Base-by-base conservation (phyloP, 1,140 invertebrate genomes). In the Drosophila sturtevanti region DNA sequence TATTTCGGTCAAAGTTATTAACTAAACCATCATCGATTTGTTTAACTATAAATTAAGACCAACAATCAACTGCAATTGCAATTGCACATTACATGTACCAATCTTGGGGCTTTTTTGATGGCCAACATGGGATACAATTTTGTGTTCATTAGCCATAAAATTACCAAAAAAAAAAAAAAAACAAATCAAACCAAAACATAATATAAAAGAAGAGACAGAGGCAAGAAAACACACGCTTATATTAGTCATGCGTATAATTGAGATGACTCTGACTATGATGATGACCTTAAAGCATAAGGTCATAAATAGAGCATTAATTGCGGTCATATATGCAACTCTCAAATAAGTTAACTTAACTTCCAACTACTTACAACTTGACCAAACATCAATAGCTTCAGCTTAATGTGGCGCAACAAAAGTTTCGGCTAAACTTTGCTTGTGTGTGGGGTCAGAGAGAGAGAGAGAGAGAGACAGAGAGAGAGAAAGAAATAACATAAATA, bases 1-100 rank as follows among this genome's bases (percentile, higher is more conserved):
- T 81, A 86, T 81, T 81, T 77, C 81, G 81, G 81, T 86, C 81
- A 86, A 76, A 81, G 82, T 86, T 86, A 86, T 86, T 86, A 87
- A 79, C 81, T 76, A 81, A 87, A 73, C 44, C 67, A 65, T 80
- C 63, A 68, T 63, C 86, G 75, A 54, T 70, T 65, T 72, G 48
- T 37, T 63, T 21, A 65, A 81, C 72, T 68, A 67, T 62, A 69
- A 64, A 59, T 48, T 58, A 70, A 61, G 34, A 48, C 58, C 58
- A 63, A 68, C 63, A 35, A 38, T 34, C 31, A 34, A 63, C 21
- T 54, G 56, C 65, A 35, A 21, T 44, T 69, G 65, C 56, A 63
- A 38, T 38, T 72, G 62, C 61, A 72, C 41, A 16, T 41, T 35
- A 27, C 9, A n/a, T 55, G 24, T 59, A 44, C 44, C n/a, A 48